Conservation (phyloP, 2,797 vertebrate genomes). For the Hemibagrus guttatus region DNA sequence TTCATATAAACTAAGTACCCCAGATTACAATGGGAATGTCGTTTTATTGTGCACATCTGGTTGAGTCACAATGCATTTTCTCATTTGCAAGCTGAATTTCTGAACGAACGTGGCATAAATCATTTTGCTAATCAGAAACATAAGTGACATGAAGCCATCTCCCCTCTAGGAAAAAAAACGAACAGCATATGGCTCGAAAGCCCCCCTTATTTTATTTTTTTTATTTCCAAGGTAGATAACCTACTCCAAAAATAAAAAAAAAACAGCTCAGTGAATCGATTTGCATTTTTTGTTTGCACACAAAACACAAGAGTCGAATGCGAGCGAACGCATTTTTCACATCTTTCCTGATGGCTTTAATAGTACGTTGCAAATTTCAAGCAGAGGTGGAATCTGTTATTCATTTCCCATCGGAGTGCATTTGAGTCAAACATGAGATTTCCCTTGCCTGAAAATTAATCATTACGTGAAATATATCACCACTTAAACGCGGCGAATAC, state of each 20-base stretch:
- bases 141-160: slow-evolving; percentile 99
- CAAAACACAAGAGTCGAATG: slow-evolving; percentile 56
- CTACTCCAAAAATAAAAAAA: slow-evolving; percentile 67
- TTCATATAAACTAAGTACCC: slow-evolving; percentile 99
- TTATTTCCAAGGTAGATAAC: slow-evolving; percentile 83
- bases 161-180: slow-evolving; percentile 90
- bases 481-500: slow-evolving; percentile 47
- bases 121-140: slow-evolving; percentile 99
- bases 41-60: slow-evolving; percentile 99
- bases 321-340: slow-evolving; percentile 56
- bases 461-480: slow-evolving; percentile 63
- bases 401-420: slow-evolving; percentile 74
- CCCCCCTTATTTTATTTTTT: slow-evolving; percentile 80
- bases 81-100: slow-evolving; percentile 99
- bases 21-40: slow-evolving; percentile 99
- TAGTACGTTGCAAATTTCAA: slow-evolving; percentile 69
- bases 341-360: slow-evolving; percentile 74
- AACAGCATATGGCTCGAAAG: slow-evolving; percentile 99
- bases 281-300: slow-evolving; percentile 77
- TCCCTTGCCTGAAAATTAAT: slow-evolving; percentile 74
- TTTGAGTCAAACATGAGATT: slow-evolving; percentile 76
- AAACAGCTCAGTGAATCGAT: slow-evolving; percentile 72
- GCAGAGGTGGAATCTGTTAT: slow-evolving; percentile 60
- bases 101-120: slow-evolving; percentile 99
- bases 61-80: slow-evolving; percentile 99